Evolutionary conservation across 1,140 invertebrate genomes (phyloP).

Genomic region (Diorhabda carinulata): DNA sequence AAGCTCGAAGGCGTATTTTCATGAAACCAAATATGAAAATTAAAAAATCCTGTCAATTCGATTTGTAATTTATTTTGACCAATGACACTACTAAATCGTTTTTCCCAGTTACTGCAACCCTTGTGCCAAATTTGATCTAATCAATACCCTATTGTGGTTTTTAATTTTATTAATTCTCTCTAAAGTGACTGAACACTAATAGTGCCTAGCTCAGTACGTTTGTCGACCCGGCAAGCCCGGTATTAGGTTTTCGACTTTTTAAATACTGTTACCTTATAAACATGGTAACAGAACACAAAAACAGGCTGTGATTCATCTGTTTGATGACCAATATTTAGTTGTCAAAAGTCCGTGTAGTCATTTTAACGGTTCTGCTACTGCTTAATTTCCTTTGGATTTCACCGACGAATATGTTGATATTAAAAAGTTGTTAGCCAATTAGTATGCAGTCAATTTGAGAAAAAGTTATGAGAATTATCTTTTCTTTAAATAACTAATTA

Average conservation of each 20-base stretch:
- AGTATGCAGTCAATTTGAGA: too few relatives aligned
- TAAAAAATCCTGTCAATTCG: too few relatives aligned
- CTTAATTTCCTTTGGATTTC: conserved; percentile 19
- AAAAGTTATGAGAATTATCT: too few relatives aligned
- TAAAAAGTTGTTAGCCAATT: conserved; percentile 19
- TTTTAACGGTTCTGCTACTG: conserved; percentile 31
- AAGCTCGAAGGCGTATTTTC: too few relatives aligned
- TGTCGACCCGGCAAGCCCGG: conserved; percentile 32
- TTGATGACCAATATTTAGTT: conserved; percentile 48
- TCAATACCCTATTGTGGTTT: neutral
- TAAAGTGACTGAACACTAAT: conserved; percentile 11
- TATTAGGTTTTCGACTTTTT: conserved; percentile 36
- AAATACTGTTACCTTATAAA: conserved; percentile 27
- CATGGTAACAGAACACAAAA: conserved; percentile 43
- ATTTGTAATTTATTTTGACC: too few relatives aligned
- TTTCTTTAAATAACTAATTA: too few relatives aligned
- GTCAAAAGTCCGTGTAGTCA: conserved; percentile 43
- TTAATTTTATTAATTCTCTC: neutral
- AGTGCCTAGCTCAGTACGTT: conserved; percentile 45
- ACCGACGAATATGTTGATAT: neutral
- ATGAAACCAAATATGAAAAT: too few relatives aligned
- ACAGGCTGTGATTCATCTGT: conserved; percentile 50
- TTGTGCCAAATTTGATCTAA: too few relatives aligned
- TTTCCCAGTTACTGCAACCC: too few relatives aligned
- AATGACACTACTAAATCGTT: too few relatives aligned